These are phyloP conservation scores for Peromyscus nudipes DNA, from an alignment of 2,797 vertebrate species.

Conservation along the genomic window DNA sequence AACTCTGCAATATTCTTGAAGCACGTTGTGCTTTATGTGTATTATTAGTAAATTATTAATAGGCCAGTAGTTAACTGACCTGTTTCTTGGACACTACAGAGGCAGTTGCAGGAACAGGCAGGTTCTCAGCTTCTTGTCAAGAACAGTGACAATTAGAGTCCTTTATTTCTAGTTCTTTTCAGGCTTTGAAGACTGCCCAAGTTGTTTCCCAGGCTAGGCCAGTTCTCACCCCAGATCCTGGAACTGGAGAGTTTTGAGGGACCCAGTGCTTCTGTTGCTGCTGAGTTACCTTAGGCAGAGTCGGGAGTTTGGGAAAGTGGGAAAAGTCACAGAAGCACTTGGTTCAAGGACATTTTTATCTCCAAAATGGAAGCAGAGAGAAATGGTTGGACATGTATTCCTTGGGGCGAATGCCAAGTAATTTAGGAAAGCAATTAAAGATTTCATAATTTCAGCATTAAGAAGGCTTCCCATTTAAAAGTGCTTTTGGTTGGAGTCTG, in stretches of 20 bases:
- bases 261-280: not conserved
- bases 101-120: not conserved
- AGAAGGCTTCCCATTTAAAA: constrained; percentile 12
- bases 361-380: constrained; percentile 25
- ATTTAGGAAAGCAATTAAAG: constrained; percentile 52
- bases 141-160: not conserved
- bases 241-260: not conserved
- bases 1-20: not conserved
- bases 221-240: not conserved
- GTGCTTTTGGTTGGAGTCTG: not conserved
- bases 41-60: not conserved
- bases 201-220: not conserved
- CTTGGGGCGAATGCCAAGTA: not conserved
- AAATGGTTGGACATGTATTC: not conserved
- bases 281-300: not conserved
- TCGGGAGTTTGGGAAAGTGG: not conserved
- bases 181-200: fast-evolving
- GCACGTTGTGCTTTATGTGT: not conserved
- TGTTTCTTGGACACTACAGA: not conserved
- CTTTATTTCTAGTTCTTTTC: not conserved
- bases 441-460: constrained; percentile 30
- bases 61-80: not conserved
- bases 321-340: not conserved
- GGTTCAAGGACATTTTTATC: not conserved
- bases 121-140: not conserved